Percentiles rank a stretch among this genome's conserved stretches.
Conservation (phyloP, 2,113 vertebrate species). For the Phylloscopus whistleri region DNA sequence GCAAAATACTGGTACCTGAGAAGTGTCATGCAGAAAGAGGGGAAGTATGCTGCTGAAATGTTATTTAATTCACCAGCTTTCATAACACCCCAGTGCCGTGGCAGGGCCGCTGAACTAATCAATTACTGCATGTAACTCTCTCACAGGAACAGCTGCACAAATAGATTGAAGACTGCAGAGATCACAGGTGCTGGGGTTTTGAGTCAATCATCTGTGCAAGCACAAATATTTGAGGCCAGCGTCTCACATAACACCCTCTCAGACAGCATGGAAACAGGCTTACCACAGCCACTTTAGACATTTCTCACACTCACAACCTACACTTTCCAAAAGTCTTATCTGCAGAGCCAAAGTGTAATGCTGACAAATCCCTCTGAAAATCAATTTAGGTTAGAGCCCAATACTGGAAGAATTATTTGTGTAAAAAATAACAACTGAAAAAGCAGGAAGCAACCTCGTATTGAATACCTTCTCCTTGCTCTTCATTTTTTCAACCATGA, state of each 20-base stretch:
- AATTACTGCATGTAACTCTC: background rate
- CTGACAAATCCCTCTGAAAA: conserved; percentile 39
- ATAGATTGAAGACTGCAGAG: conserved; percentile 21
- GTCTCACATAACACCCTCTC: background rate
- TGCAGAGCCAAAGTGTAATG: background rate
- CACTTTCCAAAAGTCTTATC: background rate
- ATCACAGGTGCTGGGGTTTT: conserved; percentile 49
- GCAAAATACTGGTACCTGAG: background rate
- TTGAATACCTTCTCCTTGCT: background rate
- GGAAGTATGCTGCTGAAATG: background rate
- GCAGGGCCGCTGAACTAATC: conserved; percentile 39
- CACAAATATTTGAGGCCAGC: background rate
- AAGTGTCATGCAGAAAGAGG: background rate
- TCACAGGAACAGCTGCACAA: conserved; percentile 49
- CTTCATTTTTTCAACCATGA: background rate
- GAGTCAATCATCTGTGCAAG: conserved; percentile 40
- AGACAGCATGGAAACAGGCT: conserved; percentile 38
- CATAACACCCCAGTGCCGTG: background rate
- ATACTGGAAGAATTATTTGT: background rate
- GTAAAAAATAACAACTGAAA: background rate
- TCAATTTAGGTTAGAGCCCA: background rate
- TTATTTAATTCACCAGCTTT: background rate
- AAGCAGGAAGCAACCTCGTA: background rate
- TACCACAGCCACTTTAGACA: conserved; percentile 17
- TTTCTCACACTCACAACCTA: background rate